Evolutionary conservation across 2,113 vertebrate species (phyloP).

Genomic region (Syngnathus scovelli): DNA sequence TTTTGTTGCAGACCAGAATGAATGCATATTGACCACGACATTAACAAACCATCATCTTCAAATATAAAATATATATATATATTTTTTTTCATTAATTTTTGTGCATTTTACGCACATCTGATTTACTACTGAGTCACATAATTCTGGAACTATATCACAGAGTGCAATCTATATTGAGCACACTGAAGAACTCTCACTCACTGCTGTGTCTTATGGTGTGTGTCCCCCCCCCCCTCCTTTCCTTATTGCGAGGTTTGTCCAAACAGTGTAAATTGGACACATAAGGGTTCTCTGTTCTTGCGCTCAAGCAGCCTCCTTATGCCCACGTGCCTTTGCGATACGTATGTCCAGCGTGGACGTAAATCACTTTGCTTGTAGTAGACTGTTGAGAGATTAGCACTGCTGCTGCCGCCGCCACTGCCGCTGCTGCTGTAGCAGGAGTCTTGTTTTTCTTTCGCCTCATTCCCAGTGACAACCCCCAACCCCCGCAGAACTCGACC

Average conservation of each 20-base stretch:
- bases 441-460: conserved; percentile 44
- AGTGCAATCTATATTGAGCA: not conserved
- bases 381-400: conserved; percentile 31
- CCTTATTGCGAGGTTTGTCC: conserved; percentile 21
- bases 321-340: conserved; percentile 36
- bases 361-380: conserved; percentile 41
- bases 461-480: conserved; percentile 35
- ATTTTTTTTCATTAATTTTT: not conserved
- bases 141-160: not conserved
- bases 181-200: conserved; percentile 20
- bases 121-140: not conserved
- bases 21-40: not conserved
- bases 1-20: not conserved
- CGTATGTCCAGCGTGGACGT: conserved; percentile 25
- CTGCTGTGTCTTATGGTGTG: conserved; percentile 9
- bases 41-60: not conserved
- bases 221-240: too few relatives aligned
- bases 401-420: conserved; percentile 52
- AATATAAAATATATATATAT: not conserved
- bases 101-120: not conserved
- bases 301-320: conserved; percentile 20
- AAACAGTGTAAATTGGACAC: conserved; percentile 36
- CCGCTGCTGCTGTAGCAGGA: conserved; percentile 53
- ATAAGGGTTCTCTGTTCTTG: conserved; percentile 17
- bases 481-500: not conserved